These are phyloP conservation scores for Leptinotarsa haldemani DNA, from an alignment of 2,888 invertebrate genomes.

Conservation along the genomic window DNA sequence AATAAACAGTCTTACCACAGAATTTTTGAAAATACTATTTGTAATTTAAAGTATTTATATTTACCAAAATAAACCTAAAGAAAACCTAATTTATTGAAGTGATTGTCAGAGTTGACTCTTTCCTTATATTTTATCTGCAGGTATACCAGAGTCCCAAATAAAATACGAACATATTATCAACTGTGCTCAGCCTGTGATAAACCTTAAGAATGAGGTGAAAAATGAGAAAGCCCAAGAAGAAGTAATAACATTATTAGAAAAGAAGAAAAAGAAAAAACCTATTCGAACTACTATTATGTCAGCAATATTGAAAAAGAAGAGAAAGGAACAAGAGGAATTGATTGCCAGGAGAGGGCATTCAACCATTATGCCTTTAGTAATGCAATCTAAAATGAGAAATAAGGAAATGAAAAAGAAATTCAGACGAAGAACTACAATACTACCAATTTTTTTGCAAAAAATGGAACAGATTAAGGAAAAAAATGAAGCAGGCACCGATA, in stretches of 20 bases:
- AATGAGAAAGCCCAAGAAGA: slow-evolving; percentile 21
- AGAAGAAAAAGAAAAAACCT: slow-evolving; percentile 12
- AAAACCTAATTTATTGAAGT: too few relatives aligned
- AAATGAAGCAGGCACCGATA: background rate
- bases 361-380: slow-evolving; percentile 22
- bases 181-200: slow-evolving; percentile 43
- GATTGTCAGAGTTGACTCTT: background rate
- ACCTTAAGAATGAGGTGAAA: background rate
- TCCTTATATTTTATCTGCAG: slow-evolving; percentile 25
- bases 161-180: slow-evolving; percentile 46
- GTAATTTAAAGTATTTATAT: too few relatives aligned
- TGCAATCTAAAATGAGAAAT: slow-evolving; percentile 30
- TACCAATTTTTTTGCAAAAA: slow-evolving; percentile 48
- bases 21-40: too few relatives aligned
- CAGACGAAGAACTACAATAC: slow-evolving; percentile 45
- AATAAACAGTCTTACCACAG: too few relatives aligned
- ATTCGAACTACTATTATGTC: slow-evolving; percentile 20
- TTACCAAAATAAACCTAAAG: too few relatives aligned
- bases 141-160: slow-evolving; percentile 28
- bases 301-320: slow-evolving; percentile 24
- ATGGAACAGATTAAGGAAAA: slow-evolving; percentile 28
- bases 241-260: background rate
- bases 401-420: slow-evolving; percentile 23
- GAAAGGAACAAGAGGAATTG: slow-evolving; percentile 25
- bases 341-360: background rate